phyloP scores from a whole-genome alignment of 2,797 vertebrate species.

The Aselliscus stoliczkanus region DNA sequence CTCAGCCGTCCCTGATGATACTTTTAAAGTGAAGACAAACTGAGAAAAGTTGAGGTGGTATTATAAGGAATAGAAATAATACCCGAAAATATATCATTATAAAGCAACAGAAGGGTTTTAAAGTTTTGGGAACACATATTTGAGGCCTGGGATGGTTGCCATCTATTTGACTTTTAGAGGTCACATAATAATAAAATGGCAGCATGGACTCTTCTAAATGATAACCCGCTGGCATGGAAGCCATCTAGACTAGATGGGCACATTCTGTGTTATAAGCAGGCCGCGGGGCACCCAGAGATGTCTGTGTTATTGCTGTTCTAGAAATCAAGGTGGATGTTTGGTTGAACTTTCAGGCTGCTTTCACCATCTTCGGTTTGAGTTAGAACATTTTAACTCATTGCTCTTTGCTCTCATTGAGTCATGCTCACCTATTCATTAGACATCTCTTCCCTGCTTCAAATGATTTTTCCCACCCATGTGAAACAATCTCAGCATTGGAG shows the following conservation, averaged over 20 bases:
- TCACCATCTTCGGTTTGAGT: fast-evolving
- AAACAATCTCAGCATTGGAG: neutral
- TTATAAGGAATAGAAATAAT: neutral
- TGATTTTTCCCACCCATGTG: neutral
- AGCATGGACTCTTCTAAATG: neutral
- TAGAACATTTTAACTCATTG: neutral
- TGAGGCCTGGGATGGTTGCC: neutral
- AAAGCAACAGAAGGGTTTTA: neutral
- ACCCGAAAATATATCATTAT: neutral
- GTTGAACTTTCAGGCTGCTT: neutral
- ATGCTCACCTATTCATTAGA: neutral
- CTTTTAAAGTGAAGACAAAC: neutral
- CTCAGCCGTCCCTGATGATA: too few species aligned
- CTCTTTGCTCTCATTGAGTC: neutral
- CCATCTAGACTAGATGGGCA: neutral
- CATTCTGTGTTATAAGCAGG: neutral
- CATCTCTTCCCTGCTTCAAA: neutral
- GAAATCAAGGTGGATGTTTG: neutral
- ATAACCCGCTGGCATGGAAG: neutral
- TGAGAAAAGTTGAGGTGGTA: neutral
- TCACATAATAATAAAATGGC: neutral
- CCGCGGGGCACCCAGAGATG: neutral
- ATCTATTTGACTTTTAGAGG: neutral
- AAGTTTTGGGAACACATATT: neutral
- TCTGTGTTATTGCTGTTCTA: neutral